Evolutionary conservation across 2,797 vertebrate genomes (phyloP), one percentile per base, ranked within the genome.

Genomic region (Esox masquinongy): DNA sequence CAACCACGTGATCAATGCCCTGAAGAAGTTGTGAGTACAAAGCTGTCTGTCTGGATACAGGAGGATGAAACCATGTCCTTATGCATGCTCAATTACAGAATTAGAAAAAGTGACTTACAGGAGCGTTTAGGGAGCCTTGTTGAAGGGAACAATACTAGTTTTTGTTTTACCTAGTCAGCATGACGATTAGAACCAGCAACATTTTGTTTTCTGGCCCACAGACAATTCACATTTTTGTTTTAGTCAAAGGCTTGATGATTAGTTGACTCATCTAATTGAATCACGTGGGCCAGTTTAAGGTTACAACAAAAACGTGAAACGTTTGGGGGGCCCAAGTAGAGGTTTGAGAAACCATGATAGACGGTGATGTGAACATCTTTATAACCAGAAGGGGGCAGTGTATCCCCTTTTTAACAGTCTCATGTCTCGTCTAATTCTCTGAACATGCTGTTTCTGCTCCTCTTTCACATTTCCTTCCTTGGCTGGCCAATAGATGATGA

Each of bases 381-480:
- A 16, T 63, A 0, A 67, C 89, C 93, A 90, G 75, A 84, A 49
- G 93, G 81, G 88, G 93, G 91, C 92, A 92, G 88, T 85, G 29
- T 68, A 9, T 43, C 36, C 66, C 66, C 31, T 22, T 36, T 34
- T 5, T 34, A 36, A 11, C 34, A 9, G 3, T 68, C 26, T 36
- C 26, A 9, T n/a, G n/a, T 64, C 61, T 39, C 31, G 7, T 43
- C 34, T 9, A 47, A 36, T 31, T 36, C 31, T 67, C 34, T 43
- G 67, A 68, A 68, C n/a, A 39, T 36, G 53, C 73, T 50, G 15
- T 49, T 77, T 73, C 43, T 61, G 39, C 70, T 76, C 53, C 72
- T 72, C 67, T 61, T 50, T 75, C 47, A 24, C 53, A 61, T 51
- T 73, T 81, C 34, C 74, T 34, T 73, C 49, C 67, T 61, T 73